Conservation (phyloP, 2,797 vertebrate species). For the Paedocypris micromegethes region DNA sequence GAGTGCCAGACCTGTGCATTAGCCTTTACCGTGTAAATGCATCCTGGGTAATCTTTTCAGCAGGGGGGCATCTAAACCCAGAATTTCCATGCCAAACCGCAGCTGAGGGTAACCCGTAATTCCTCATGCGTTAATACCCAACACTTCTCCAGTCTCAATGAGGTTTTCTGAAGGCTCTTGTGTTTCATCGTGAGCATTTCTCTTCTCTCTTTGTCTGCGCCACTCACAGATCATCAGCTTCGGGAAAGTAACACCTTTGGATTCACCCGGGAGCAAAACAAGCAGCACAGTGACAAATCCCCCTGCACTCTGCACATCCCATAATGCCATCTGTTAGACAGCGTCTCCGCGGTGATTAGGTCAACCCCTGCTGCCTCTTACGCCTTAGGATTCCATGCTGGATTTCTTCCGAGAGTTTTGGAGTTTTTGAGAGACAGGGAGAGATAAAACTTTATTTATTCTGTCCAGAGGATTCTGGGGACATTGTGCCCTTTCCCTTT, state of each 20-base stretch:
- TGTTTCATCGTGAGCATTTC: slow-evolving; percentile 1
- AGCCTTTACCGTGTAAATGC: background rate
- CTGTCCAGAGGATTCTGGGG: slow-evolving; percentile 11
- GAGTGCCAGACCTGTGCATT: background rate
- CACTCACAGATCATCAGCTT: slow-evolving; percentile 34
- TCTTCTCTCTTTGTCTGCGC: background rate
- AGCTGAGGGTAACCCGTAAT: background rate
- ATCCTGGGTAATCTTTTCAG: background rate
- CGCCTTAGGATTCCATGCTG: slow-evolving; percentile 30
- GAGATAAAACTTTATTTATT: slow-evolving; percentile 40
- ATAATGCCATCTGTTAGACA: slow-evolving; percentile 42
- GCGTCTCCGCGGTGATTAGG: slow-evolving; percentile 43
- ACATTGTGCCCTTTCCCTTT: slow-evolving; percentile 1
- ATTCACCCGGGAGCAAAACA: slow-evolving; percentile 40
- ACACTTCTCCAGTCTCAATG: background rate
- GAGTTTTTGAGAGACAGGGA: slow-evolving; percentile 37
- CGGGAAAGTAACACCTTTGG: slow-evolving; percentile 33
- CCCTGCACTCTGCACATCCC: slow-evolving; percentile 30
- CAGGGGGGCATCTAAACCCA: background rate
- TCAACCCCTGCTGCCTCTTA: slow-evolving; percentile 37
- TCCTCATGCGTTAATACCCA: slow-evolving; percentile 2
- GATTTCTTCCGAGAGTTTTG: slow-evolving; percentile 34
- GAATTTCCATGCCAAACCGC: background rate
- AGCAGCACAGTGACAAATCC: slow-evolving; percentile 40
- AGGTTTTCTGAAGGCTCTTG: background rate